phyloP scores from a whole-genome alignment of 2,888 invertebrate species.

The Diaphora mendica region DNA sequence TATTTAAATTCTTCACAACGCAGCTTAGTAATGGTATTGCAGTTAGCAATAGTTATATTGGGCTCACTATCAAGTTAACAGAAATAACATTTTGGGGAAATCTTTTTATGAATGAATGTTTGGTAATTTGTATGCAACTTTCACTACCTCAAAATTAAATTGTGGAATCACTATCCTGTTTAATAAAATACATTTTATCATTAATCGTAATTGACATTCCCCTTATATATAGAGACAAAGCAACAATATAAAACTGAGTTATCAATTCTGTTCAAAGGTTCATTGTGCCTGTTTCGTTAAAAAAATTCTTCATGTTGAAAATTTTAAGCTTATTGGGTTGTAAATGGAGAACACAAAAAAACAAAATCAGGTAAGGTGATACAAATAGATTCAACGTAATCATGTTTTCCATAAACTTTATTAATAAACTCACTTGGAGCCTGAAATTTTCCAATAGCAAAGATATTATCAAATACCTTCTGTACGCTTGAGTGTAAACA shows the following conservation, averaged over 20 bases:
- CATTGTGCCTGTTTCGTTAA: background rate
- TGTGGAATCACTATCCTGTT: background rate
- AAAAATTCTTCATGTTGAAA: background rate
- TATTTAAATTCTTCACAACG: too few species aligned
- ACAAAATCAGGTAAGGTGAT: background rate
- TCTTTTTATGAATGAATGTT: too few species aligned
- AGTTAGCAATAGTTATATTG: background rate
- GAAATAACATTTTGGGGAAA: background rate
- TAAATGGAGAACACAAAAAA: background rate
- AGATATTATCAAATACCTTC: conserved; percentile 2
- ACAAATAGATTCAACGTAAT: background rate
- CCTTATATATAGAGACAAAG: background rate
- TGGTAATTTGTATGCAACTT: too few species aligned
- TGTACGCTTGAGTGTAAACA: background rate
- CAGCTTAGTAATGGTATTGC: background rate
- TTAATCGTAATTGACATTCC: background rate
- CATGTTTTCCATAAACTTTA: background rate
- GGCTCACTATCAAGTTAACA: background rate
- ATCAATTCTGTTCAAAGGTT: background rate
- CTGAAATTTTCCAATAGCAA: background rate
- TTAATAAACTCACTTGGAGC: conserved; percentile 1
- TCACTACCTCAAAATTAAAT: background rate
- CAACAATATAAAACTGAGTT: background rate
- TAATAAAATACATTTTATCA: background rate
- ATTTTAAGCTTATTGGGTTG: background rate